These are phyloP conservation scores for Aplysina aerophoba DNA, from an alignment of 37 sponge, comb jelly and placozoan genomes.

Conservation along the genomic window DNA sequence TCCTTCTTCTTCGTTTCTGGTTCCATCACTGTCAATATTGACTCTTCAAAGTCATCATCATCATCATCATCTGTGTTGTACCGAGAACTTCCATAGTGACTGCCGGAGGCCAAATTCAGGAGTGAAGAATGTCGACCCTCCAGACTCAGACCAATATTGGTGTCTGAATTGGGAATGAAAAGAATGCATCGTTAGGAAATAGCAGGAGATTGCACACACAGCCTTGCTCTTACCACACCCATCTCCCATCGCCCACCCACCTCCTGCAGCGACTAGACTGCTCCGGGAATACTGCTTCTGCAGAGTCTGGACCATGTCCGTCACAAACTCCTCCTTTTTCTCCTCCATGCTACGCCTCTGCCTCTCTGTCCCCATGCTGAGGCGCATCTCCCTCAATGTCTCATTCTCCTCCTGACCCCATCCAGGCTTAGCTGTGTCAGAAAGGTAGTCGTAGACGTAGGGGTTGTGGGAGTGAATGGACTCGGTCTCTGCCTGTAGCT, in stretches of 20 bases:
- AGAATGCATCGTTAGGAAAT: background rate
- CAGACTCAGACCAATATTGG: background rate
- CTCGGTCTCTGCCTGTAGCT: background rate
- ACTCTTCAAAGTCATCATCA: background rate
- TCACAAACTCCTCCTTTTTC: background rate
- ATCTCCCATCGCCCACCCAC: background rate
- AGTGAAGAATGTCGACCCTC: background rate
- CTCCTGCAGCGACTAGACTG: background rate
- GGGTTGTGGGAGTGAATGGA: background rate
- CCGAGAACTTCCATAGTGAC: background rate
- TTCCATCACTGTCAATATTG: background rate
- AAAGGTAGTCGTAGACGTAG: background rate
- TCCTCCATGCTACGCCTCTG: background rate
- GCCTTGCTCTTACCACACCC: background rate
- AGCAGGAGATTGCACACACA: too few species aligned
- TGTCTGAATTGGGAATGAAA: background rate
- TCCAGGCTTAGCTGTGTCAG: background rate
- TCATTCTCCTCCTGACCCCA: slow-evolving; percentile 12
- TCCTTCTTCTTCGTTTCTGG: background rate
- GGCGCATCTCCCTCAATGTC: background rate
- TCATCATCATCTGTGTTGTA: background rate
- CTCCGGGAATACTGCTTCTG: background rate
- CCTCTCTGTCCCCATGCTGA: background rate
- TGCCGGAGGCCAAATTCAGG: background rate
- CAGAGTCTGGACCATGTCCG: slow-evolving; percentile 21